A percentile compares a stretch with the other conserved stretches of the same genome.
Conservation (phyloP, 2,797 vertebrate species). For the Spinus pinus region DNA sequence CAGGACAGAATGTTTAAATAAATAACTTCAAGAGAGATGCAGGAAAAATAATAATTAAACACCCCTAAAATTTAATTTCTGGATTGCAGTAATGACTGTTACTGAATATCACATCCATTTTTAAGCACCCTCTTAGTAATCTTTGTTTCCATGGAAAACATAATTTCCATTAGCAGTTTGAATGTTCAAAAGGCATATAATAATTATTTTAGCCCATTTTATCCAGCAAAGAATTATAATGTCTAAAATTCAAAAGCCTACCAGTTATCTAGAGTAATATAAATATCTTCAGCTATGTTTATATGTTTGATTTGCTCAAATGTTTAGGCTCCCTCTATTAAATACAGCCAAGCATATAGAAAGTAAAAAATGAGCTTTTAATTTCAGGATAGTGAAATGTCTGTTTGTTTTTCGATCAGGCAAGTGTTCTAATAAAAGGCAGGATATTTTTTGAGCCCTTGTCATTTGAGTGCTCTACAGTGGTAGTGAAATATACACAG, state of each 20-base stretch:
- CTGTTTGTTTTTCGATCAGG: background rate
- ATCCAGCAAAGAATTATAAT: background rate
- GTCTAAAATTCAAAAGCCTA: background rate
- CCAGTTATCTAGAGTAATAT: background rate
- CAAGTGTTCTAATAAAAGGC: background rate
- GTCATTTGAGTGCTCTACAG: background rate
- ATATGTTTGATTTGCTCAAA: background rate
- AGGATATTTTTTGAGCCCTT: slow-evolving; percentile 3
- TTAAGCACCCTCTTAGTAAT: slow-evolving; percentile 36
- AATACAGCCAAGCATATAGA: background rate
- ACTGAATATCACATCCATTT: slow-evolving; percentile 8
- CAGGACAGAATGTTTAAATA: background rate
- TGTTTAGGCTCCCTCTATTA: background rate
- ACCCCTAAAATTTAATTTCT: slow-evolving; percentile 21
- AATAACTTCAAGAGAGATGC: slow-evolving; percentile 3
- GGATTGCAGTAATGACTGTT: background rate
- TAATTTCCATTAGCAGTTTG: slow-evolving; percentile 17
- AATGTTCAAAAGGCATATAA: slow-evolving; percentile 14
- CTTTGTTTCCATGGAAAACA: slow-evolving; percentile 55
- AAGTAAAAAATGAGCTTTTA: background rate
- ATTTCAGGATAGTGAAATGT: background rate
- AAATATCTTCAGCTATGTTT: background rate
- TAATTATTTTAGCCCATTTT: slow-evolving; percentile 45
- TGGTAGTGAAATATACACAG: background rate
- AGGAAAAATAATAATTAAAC: background rate